A percentile compares a stretch with the other conserved stretches of the same genome.
phyloP scores from a whole-genome alignment of 2,888 invertebrate species.

The Spilarctia lutea region DNA sequence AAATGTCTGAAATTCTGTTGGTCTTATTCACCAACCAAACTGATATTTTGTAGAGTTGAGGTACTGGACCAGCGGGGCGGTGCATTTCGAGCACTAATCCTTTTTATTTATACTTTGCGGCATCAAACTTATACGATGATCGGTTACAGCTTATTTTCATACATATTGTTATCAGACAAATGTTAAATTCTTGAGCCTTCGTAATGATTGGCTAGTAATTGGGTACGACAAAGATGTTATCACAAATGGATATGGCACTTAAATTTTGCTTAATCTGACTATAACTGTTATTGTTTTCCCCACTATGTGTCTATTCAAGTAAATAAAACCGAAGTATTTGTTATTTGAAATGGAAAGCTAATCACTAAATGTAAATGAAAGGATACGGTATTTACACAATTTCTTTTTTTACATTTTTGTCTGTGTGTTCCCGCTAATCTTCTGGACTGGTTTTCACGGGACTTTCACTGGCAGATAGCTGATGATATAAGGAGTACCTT shows the following conservation, averaged over 20 bases:
- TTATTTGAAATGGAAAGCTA: too few species aligned
- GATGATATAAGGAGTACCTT: too few species aligned
- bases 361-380: too few species aligned
- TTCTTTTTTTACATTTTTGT: too few species aligned
- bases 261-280: neutral
- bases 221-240: neutral
- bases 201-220: neutral
- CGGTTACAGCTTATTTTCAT: neutral
- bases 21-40: neutral
- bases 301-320: too few species aligned
- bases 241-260: neutral
- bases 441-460: too few species aligned
- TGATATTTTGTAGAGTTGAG: neutral
- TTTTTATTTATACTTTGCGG: neutral
- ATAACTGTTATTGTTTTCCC: slow-evolving; percentile 9
- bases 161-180: neutral
- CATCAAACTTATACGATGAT: neutral
- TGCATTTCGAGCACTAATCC: neutral
- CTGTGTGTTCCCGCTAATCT: too few species aligned
- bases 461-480: too few species aligned
- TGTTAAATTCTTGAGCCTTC: neutral
- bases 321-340: too few species aligned
- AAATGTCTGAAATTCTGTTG: neutral
- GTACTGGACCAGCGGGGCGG: neutral
- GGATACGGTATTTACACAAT: too few species aligned